A percentile compares a stretch with the other conserved stretches of the same genome.
phyloP scores from a whole-genome alignment of 2,113 vertebrate species.

The Delphinus delphis region DNA sequence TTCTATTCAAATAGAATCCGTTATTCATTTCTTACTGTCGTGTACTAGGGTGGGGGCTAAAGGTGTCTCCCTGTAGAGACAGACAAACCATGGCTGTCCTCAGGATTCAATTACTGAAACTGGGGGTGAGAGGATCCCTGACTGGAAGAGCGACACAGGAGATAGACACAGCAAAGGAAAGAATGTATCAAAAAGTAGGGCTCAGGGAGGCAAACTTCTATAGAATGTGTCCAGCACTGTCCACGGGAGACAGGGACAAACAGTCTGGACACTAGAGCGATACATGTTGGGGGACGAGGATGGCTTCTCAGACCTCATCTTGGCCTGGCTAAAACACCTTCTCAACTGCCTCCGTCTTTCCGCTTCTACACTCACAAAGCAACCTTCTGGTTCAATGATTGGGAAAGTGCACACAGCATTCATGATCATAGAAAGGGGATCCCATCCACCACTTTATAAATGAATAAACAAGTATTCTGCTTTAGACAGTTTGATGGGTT shows the following conservation, averaged over 20 bases:
- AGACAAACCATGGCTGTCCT: background rate
- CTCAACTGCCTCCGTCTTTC: background rate
- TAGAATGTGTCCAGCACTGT: background rate
- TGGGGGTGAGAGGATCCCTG: background rate
- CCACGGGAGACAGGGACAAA: background rate
- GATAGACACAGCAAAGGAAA: background rate
- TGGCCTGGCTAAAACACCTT: background rate
- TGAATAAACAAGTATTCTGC: background rate
- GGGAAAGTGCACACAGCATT: background rate
- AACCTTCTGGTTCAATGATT: background rate
- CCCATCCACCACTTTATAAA: background rate
- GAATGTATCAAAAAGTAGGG: background rate
- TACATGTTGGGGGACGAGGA: background rate
- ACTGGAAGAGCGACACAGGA: background rate
- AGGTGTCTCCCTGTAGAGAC: background rate
- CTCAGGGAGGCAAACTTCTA: background rate
- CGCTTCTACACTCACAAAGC: background rate
- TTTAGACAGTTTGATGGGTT: background rate
- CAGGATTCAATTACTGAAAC: conserved; percentile 1
- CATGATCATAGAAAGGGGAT: background rate
- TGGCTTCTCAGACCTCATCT: background rate
- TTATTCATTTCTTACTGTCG: background rate
- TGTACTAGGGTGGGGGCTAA: background rate
- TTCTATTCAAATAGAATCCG: background rate
- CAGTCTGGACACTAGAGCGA: background rate